Evolutionary conservation across 2,113 vertebrate species (phyloP).

Genomic region (Craseonycteris thonglongyai): DNA sequence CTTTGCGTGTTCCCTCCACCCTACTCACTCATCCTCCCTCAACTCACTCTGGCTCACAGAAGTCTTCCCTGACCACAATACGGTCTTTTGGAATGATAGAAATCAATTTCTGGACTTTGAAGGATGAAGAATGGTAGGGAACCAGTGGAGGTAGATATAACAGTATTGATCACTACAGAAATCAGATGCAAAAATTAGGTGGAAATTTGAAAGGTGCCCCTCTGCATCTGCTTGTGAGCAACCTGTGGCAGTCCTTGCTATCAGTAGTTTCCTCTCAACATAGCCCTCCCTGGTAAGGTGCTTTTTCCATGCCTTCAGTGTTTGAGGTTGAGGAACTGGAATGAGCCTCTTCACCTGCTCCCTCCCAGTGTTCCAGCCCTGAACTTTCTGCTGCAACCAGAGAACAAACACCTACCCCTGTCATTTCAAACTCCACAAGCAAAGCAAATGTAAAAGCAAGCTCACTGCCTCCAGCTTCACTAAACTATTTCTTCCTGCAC

Average conservation of each 20-base stretch:
- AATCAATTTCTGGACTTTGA: not conserved
- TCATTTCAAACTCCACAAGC: not conserved
- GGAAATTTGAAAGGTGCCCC: not conserved
- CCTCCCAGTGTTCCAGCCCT: not conserved
- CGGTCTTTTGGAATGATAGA: not conserved
- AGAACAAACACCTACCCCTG: not conserved
- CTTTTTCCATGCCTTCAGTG: not conserved
- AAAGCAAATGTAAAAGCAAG: not conserved
- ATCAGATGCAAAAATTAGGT: not conserved
- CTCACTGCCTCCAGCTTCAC: not conserved
- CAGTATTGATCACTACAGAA: not conserved
- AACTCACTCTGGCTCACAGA: not conserved
- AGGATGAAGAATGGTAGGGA: not conserved
- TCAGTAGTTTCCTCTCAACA: not conserved
- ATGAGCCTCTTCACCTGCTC: not conserved
- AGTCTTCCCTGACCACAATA: not conserved
- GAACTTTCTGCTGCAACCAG: not conserved
- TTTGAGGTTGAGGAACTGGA: not conserved
- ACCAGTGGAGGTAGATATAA: not conserved
- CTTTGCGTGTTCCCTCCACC: not conserved
- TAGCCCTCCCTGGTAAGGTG: rapidly evolving
- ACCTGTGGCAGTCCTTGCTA: too few relatives aligned
- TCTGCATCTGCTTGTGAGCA: not conserved
- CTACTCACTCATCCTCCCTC: not conserved
- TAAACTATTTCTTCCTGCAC: not conserved